Conservation (phyloP, 2,888 invertebrate species). For the Napeogenes inachia region DNA sequence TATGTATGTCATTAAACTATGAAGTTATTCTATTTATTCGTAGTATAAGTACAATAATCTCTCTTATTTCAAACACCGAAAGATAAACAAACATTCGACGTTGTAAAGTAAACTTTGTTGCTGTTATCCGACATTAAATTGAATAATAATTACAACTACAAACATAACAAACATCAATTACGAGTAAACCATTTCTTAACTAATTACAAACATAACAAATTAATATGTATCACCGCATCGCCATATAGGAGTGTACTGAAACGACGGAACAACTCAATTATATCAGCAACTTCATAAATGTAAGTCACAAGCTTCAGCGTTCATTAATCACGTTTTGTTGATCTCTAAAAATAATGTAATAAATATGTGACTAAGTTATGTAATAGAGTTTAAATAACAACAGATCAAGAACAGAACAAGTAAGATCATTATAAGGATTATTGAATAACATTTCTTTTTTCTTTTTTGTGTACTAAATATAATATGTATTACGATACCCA, state of each 20-base stretch:
- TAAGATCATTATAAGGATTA: too few species aligned
- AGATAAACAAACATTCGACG: constrained; percentile 10
- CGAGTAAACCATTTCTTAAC: constrained; percentile 26
- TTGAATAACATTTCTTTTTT: too few species aligned
- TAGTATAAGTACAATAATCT: background rate
- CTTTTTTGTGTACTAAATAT: too few species aligned
- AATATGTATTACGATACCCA: too few species aligned
- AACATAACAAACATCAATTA: constrained; percentile 29
- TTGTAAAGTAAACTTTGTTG: constrained; percentile 6
- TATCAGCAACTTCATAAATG: constrained; percentile 10
- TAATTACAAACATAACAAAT: constrained; percentile 36
- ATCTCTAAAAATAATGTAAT: too few species aligned
- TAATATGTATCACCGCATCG: constrained; percentile 37
- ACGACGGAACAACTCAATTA: constrained; percentile 31
- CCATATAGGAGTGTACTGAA: constrained; percentile 34
- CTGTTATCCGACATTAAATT: constrained; percentile 23
- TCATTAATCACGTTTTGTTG: too few species aligned
- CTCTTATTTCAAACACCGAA: background rate
- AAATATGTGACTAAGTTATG: too few species aligned
- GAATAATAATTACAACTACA: constrained; percentile 30
- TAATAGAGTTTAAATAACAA: too few species aligned
- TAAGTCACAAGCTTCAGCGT: constrained; percentile 13
- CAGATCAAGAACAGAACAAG: too few species aligned
- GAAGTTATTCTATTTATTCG: too few species aligned
- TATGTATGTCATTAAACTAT: too few species aligned